These are phyloP conservation scores for Athrips mouffetella DNA, from an alignment of 2,888 invertebrate species.

Conservation along the genomic window DNA sequence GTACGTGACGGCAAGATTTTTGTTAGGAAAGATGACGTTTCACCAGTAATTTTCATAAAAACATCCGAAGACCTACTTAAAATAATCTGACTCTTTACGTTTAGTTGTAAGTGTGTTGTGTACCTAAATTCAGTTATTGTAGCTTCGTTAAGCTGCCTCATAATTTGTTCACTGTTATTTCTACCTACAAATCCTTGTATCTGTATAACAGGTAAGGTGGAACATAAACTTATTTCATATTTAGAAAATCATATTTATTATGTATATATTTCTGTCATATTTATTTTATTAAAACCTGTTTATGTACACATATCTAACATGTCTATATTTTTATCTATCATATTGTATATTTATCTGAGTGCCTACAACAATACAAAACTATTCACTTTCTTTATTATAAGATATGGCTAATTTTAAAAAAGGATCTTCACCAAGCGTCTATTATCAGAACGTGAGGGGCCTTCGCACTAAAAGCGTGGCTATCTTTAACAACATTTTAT, in stretches of 20 bases:
- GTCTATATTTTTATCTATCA: too few species aligned
- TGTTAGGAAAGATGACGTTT: background rate
- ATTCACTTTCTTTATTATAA: background rate
- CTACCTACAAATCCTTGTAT: too few species aligned
- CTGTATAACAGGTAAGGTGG: too few species aligned
- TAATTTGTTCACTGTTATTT: too few species aligned
- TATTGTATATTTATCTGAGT: too few species aligned
- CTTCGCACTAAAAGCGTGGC: conserved; percentile 12
- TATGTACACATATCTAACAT: too few species aligned
- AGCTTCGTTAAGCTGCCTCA: too few species aligned
- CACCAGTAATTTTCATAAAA: background rate
- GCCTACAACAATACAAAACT: too few species aligned
- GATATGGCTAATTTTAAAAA: background rate
- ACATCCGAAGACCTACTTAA: background rate
- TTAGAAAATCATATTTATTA: too few species aligned
- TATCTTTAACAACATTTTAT: conserved; percentile 14
- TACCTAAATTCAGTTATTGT: background rate
- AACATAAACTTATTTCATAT: too few species aligned
- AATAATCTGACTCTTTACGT: background rate
- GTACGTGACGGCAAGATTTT: background rate
- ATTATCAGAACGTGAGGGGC: conserved; percentile 13
- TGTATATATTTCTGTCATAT: too few species aligned
- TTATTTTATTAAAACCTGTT: too few species aligned
- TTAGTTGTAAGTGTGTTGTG: background rate
- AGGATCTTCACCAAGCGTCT: background rate